Evolutionary conservation across 2,888 invertebrate species (phyloP).

Genomic region (Lymantria dispar): DNA sequence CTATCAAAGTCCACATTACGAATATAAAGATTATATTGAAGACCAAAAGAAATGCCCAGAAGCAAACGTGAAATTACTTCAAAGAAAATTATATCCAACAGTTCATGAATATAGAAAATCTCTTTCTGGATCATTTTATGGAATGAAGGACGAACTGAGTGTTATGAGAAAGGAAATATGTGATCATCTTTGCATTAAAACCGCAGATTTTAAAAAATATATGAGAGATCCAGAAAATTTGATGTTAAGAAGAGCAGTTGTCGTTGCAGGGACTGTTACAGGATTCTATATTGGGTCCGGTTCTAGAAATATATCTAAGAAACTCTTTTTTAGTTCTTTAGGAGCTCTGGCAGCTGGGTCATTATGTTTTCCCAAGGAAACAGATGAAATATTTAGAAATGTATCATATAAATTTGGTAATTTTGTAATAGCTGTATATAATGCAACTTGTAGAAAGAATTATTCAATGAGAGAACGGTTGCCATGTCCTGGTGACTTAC

Average conservation of each 20-base stretch:
- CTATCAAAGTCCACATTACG: constrained; percentile 52
- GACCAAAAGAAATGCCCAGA: constrained; percentile 42
- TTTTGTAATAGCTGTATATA: constrained; percentile 29
- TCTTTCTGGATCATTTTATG: constrained; percentile 12
- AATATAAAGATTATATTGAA: constrained; percentile 50
- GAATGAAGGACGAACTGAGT: constrained; percentile 5
- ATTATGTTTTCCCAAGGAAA: constrained; percentile 57
- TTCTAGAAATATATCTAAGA: constrained; percentile 29
- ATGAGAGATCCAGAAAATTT: constrained; percentile 50
- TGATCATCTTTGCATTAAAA: constrained; percentile 15
- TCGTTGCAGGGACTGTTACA: constrained; percentile 32
- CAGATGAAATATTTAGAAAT: constrained; percentile 48
- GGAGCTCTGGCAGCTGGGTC: constrained; percentile 48
- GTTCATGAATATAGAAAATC: constrained; percentile 36
- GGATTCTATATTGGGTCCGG: constrained; percentile 36
- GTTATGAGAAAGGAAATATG: constrained; percentile 17
- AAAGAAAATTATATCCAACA: constrained; percentile 44
- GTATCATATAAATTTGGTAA: constrained; percentile 33
- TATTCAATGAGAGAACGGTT: constrained; percentile 39
- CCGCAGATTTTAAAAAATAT: constrained; percentile 32
- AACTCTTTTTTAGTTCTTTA: constrained; percentile 37
- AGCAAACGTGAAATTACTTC: constrained; percentile 42
- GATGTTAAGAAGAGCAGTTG: constrained; percentile 32
- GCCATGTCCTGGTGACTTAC: constrained; percentile 48
- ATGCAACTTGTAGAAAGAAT: constrained; percentile 32